Conservation (phyloP, 2,797 vertebrate species). For the Tapirus indicus region DNA sequence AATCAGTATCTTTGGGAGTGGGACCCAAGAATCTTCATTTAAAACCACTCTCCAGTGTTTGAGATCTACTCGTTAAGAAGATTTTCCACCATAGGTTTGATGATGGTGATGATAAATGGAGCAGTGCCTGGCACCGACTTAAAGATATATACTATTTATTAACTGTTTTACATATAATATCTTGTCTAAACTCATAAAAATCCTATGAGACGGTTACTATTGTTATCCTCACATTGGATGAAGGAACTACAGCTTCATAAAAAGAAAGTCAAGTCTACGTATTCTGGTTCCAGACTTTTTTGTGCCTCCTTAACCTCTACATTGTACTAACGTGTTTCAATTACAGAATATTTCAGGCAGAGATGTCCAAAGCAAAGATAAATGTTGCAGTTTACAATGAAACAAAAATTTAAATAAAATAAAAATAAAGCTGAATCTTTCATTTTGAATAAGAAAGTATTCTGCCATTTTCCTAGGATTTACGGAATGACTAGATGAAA, state of each 20-base stretch:
- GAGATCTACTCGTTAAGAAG: background rate
- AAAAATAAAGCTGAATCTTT: background rate
- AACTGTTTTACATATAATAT: background rate
- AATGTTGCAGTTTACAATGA: background rate
- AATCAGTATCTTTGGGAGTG: background rate
- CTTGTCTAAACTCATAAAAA: slow-evolving; percentile 20
- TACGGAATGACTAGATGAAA: slow-evolving; percentile 33
- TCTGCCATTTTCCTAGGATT: background rate
- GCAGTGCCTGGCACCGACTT: background rate
- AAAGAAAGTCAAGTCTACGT: background rate
- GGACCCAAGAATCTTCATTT: background rate
- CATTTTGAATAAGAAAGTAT: background rate
- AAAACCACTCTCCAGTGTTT: background rate
- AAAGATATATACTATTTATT: background rate
- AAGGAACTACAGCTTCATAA: background rate
- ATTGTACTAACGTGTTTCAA: background rate
- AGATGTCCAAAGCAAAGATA: slow-evolving; percentile 17
- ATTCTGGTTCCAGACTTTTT: background rate
- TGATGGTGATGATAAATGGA: background rate
- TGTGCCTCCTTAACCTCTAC: background rate
- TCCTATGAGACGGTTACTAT: background rate
- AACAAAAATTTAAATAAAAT: background rate
- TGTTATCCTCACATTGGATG: background rate
- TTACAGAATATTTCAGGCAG: background rate
- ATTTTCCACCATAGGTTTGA: background rate